A percentile compares a stretch with the other conserved stretches of the same genome.
These are phyloP conservation scores for Paradisaea rubra DNA, from an alignment of 2,113 vertebrate genomes.

Conservation along the genomic window DNA sequence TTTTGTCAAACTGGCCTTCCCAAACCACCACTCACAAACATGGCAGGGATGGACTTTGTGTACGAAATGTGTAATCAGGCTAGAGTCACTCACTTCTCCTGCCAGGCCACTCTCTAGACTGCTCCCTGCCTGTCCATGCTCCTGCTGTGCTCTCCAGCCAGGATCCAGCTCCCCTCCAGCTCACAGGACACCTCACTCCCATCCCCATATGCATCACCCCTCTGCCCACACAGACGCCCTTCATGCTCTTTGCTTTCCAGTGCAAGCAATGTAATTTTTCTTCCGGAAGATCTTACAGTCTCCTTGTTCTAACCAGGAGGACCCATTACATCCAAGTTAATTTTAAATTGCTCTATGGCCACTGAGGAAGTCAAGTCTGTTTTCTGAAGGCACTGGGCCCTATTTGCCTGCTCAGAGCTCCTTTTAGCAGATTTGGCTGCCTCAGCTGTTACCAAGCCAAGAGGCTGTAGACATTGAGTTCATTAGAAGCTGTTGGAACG, in stretches of 20 bases:
- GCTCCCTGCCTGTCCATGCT: not conserved
- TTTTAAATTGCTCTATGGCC: constrained; percentile 38
- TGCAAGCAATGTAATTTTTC: not conserved
- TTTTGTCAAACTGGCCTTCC: not conserved
- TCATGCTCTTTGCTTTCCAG: not conserved
- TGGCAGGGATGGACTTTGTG: not conserved
- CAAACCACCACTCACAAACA: not conserved
- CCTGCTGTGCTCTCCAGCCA: not conserved
- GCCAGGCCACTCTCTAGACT: not conserved
- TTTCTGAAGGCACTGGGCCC: constrained; percentile 39
- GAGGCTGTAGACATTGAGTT: constrained; percentile 52
- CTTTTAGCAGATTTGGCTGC: constrained; percentile 53
- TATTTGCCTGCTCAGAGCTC: constrained; percentile 32
- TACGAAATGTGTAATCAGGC: not conserved
- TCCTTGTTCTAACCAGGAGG: constrained; percentile 2
- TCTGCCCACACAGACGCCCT: not conserved
- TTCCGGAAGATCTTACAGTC: not conserved
- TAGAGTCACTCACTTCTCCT: not conserved
- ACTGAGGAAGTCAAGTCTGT: constrained; percentile 26
- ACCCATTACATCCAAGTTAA: constrained; percentile 25
- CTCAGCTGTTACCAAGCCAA: constrained; percentile 45
- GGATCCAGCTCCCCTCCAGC: not conserved
- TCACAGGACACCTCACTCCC: not conserved
- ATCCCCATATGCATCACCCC: not conserved
- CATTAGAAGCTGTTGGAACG: constrained; percentile 69